These are phyloP conservation scores for Pantherophis guttatus DNA, from an alignment of 2,113 vertebrate species.

Conservation along the genomic window DNA sequence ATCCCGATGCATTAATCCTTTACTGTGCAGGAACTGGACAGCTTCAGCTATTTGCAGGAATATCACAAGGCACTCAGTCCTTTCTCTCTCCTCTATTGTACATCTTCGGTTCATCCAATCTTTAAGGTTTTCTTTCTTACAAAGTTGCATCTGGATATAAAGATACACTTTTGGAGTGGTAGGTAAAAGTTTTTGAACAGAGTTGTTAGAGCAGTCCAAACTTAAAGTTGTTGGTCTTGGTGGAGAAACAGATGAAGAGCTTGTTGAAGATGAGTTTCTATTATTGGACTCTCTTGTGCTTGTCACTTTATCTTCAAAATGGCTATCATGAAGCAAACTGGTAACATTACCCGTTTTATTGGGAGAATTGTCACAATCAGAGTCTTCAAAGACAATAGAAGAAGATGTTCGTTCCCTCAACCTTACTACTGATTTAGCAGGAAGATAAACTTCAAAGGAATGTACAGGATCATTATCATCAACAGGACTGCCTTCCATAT, in stretches of 20 bases:
- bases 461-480: constrained; percentile 72
- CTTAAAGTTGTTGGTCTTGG: constrained; percentile 84
- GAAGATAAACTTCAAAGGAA: constrained; percentile 78
- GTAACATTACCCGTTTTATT: constrained; percentile 65
- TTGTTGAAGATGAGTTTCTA: constrained; percentile 59
- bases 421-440: constrained; percentile 60
- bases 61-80: constrained; percentile 86
- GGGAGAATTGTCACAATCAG: constrained; percentile 81
- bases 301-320: constrained; percentile 51
- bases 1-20: constrained; percentile 98
- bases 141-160: constrained; percentile 99
- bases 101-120: constrained; percentile 94
- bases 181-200: constrained; percentile 67
- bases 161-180: constrained; percentile 93
- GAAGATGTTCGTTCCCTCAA: constrained; percentile 87
- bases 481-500: constrained; percentile 69
- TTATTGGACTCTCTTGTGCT: constrained; percentile 43
- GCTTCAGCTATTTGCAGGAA: constrained; percentile 97
- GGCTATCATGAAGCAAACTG: constrained; percentile 29
- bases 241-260: constrained; percentile 73
- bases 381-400: constrained; percentile 97
- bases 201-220: constrained; percentile 75
- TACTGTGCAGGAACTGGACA: constrained; percentile 91
- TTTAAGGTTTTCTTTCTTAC: constrained; percentile 95
- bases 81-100: constrained; percentile 82